phyloP scores from a whole-genome alignment of 2,113 vertebrate genomes.

The Polypterus bichir region DNA sequence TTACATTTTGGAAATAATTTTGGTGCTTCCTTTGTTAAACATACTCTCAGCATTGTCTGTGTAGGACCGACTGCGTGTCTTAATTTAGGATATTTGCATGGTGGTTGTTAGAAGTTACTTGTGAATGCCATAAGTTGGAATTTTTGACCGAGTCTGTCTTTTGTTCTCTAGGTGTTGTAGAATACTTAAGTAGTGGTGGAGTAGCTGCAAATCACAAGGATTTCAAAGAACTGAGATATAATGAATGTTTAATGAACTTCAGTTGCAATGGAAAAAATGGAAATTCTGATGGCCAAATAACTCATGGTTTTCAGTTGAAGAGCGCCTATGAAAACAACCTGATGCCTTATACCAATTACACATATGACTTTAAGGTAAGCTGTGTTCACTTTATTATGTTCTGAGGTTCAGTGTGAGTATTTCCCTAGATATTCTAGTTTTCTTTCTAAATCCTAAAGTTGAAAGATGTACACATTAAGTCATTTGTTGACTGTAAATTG shows the following conservation, averaged over 20 bases:
- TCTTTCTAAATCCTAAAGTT: too few species aligned
- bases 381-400: background rate
- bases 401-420: too few species aligned
- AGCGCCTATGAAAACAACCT: constrained; percentile 91
- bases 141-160: background rate
- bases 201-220: constrained; percentile 98
- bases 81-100: too few species aligned
- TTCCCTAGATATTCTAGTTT: too few species aligned
- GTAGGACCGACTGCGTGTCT: too few species aligned
- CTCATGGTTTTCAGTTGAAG: constrained; percentile 92
- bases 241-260: constrained; percentile 95
- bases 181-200: constrained; percentile 89
- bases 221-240: constrained; percentile 94
- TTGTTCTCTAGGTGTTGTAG: constrained; percentile 75
- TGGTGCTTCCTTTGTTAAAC: too few species aligned
- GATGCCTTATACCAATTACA: constrained; percentile 99
- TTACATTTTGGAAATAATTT: too few species aligned
- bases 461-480: too few species aligned
- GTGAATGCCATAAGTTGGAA: background rate
- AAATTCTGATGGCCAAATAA: constrained; percentile 80
- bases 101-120: constrained; percentile 14
- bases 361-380: constrained; percentile 93
- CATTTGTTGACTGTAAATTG: too few species aligned
- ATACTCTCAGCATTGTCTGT: too few species aligned
- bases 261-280: constrained; percentile 85